Base-by-base conservation (phyloP, 2,797 vertebrate species). In the Gallinago nigripennis region DNA sequence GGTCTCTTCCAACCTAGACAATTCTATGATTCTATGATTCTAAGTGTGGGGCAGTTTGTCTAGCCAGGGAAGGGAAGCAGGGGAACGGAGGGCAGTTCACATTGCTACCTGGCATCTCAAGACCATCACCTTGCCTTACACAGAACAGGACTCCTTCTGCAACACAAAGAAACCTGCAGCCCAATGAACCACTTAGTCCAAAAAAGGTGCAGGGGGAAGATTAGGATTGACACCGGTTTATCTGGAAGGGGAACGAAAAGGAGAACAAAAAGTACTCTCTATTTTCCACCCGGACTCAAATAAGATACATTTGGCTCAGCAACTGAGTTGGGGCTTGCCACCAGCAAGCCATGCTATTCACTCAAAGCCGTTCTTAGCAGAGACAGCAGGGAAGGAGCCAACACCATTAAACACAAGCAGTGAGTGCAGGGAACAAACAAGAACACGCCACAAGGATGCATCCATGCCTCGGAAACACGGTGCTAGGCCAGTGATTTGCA, bases 321-420 rank as follows among this genome's bases (percentile, higher is more conserved):
- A 85, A 61, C 0, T 21, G 57, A 89, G 51, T 16, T 15, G 5
- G 5, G 16, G 31, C 60, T 93, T 4, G 3, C 30, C 57, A 50
- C 21, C 9, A 4, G 15, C 76, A 57, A 60, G 71, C 24, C 28
- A 12, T 37, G 53, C 31, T 54, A 25, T 54, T 94, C 48, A 25
- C 77, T 82, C 39, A 23, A 75, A 90, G 37, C 48, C 25, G 17
- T 68, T 93, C 53, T 95, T 63, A 86, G 65, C 87, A 93, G 91
- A 92, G 60, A 33, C 35, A 90, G 48, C 23, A 81, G 17, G 50
- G 82, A 96, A 92, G 64, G 46, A 82, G 61, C 37, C 95, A 92
- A 90, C 8, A 21, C 20, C 21, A 64, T 72, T 78, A 81, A 90
- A 90, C 46, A 82, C 46, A 79, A 89, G 76, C 75, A 75, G 85